phyloP scores from a whole-genome alignment of 2,113 vertebrate species.

The Paedocypris sp. region DNA sequence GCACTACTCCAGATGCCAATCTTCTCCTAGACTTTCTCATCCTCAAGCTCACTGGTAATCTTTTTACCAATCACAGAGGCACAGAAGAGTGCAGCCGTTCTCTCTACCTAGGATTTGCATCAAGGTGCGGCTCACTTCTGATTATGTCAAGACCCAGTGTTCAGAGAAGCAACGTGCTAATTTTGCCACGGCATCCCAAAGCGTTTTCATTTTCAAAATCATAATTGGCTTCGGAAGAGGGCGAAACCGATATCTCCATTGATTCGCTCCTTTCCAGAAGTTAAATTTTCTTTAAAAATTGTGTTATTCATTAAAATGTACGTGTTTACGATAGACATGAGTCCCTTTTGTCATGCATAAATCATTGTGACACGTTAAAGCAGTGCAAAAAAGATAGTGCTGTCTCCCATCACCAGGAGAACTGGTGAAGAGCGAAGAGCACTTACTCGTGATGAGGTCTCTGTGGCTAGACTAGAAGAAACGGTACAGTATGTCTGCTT shows the following conservation, averaged over 20 bases:
- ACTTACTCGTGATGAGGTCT: slow-evolving; percentile 5
- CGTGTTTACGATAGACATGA: slow-evolving; percentile 6
- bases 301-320: slow-evolving; percentile 17
- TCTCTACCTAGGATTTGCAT: background rate
- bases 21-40: slow-evolving; percentile 12
- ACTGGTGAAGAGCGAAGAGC: slow-evolving; percentile 13
- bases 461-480: background rate
- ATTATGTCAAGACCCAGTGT: background rate
- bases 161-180: background rate
- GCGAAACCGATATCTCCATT: background rate
- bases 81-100: background rate
- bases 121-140: background rate
- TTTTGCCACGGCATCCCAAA: background rate
- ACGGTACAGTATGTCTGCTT: background rate
- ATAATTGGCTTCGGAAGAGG: slow-evolving; percentile 3
- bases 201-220: background rate
- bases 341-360: slow-evolving; percentile 11
- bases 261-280: no score
- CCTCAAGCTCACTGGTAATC: slow-evolving; percentile 22
- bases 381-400: background rate
- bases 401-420: background rate
- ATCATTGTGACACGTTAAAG: slow-evolving; percentile 3
- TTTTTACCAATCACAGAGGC: slow-evolving; percentile 15
- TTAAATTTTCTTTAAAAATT: slow-evolving; percentile 1
- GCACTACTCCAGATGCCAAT: slow-evolving; percentile 15